phyloP scores from a whole-genome alignment of 2,888 invertebrate species.

The Macaria notata region DNA sequence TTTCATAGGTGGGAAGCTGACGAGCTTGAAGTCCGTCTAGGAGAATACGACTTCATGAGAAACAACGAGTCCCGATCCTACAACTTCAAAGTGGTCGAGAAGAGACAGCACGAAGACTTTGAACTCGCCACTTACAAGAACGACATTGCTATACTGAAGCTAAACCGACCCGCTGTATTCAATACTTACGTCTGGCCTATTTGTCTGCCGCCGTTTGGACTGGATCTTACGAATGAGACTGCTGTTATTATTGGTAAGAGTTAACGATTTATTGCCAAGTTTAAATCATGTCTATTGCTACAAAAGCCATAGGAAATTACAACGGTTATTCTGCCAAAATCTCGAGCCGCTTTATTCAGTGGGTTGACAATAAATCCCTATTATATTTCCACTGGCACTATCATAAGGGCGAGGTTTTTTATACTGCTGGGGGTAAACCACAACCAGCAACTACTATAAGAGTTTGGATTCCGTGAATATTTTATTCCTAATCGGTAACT shows the following conservation, averaged over 20 bases:
- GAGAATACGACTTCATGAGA: constrained; percentile 89
- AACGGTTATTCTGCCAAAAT: no score
- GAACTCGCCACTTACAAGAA: constrained; percentile 86
- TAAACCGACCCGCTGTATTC: constrained; percentile 85
- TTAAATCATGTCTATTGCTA: no score
- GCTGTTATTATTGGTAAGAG: constrained; percentile 85
- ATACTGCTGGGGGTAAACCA: no score
- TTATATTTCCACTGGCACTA: no score
- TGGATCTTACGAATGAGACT: constrained; percentile 82
- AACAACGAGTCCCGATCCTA: constrained; percentile 86
- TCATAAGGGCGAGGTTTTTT: no score
- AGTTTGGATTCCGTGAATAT: no score
- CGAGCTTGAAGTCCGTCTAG: constrained; percentile 87
- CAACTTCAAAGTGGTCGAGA: constrained; percentile 86
- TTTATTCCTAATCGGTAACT: no score
- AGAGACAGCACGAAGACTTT: constrained; percentile 86
- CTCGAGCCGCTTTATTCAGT: no score
- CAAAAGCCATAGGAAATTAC: no score
- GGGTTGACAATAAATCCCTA: no score
- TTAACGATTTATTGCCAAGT: no score
- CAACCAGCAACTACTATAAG: no score
- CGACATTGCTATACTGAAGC: constrained; percentile 89
- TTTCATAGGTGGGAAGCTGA: constrained; percentile 77
- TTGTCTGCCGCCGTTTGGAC: constrained; percentile 87
- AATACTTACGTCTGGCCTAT: constrained; percentile 92